phyloP scores from a whole-genome alignment of 2,888 invertebrate genomes.

The Dermolepida albohirtum region DNA sequence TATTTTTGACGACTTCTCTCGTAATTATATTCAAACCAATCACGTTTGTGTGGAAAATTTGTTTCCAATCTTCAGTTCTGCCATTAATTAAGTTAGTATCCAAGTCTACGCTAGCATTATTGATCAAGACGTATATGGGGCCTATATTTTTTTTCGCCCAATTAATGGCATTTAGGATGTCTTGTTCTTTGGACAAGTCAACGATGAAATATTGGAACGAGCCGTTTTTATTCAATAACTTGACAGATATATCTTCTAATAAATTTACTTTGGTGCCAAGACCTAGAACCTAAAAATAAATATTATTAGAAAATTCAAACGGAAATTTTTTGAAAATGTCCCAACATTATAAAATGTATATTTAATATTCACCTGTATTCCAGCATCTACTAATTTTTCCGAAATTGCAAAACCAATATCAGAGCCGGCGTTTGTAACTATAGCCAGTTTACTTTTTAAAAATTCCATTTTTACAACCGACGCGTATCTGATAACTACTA shows the following conservation, averaged over 20 bases:
- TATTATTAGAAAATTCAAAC: no score
- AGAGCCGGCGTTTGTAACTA: constrained; percentile 1
- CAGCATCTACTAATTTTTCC: neutral
- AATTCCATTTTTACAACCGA: neutral
- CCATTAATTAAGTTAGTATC: neutral
- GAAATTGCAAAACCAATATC: constrained; percentile 6
- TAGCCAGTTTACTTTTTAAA: neutral
- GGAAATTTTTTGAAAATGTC: no score
- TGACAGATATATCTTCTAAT: constrained; percentile 4
- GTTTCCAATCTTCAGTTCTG: neutral
- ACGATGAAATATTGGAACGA: neutral
- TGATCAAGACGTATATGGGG: constrained; percentile 40
- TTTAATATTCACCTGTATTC: neutral
- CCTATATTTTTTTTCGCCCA: constrained; percentile 38
- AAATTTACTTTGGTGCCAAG: neutral
- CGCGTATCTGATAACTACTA: neutral
- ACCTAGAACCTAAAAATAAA: constrained; percentile 4
- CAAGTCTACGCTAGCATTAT: constrained; percentile 24
- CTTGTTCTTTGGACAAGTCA: constrained; percentile 32
- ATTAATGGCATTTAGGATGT: constrained; percentile 34
- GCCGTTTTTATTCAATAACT: neutral
- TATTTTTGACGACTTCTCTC: neutral
- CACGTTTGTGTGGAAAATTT: neutral
- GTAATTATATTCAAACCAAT: constrained; percentile 4
- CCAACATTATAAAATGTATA: neutral